Evolutionary conservation across 2,797 vertebrate genomes (phyloP), one percentile per base, ranked within the genome.

Genomic region (Melanotaenia nigrans): DNA sequence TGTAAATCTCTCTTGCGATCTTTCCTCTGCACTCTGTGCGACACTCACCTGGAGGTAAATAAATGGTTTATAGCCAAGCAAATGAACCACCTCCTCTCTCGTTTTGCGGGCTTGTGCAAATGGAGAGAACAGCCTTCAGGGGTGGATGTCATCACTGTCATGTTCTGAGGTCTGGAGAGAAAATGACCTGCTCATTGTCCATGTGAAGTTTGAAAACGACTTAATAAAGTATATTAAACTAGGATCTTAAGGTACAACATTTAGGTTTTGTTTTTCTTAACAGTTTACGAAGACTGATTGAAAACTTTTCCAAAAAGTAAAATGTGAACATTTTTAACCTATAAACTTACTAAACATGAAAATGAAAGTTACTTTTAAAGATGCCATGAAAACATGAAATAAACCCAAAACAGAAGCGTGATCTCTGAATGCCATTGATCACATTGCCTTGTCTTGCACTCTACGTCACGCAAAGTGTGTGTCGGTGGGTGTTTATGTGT

Each of bases 1-100:
- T 97, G 97, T 96, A 96, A 97, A 98, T 98, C 96, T 96, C 94
- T 91, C 90, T 83, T 91, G 92, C 95, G 94, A 95, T 94, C 93
- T 94, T 88, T 90, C 78, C 88, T 85, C 83, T 95, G 93, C 93
- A 87, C 90, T 91, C 92, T 92, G 72, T 56, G 65, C 72, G 82
- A 87, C 94, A 94, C 93, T 94, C 95, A 96, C 95, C 96, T 96
- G 95, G 92, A 96, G 92, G 92, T 92, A 94, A 92, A 94, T 92
- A 93, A 87, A 92, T 87, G 90, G 57, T 95, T 96, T 95, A 95
- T 94, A 90, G 87, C 86, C 82, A 70, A 83, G 87, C 82, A 92
- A 95, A 94, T 91, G 93, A 92, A 81, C 79, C 88, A 78, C 81
- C 47, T 65, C 62, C 62, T 83, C 78, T 78, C 71, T 71, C 60